A percentile compares a stretch with the other conserved stretches of the same genome.
Evolutionary conservation across 2,888 invertebrate genomes (phyloP).

Genomic region (Tigriopus californicus): DNA sequence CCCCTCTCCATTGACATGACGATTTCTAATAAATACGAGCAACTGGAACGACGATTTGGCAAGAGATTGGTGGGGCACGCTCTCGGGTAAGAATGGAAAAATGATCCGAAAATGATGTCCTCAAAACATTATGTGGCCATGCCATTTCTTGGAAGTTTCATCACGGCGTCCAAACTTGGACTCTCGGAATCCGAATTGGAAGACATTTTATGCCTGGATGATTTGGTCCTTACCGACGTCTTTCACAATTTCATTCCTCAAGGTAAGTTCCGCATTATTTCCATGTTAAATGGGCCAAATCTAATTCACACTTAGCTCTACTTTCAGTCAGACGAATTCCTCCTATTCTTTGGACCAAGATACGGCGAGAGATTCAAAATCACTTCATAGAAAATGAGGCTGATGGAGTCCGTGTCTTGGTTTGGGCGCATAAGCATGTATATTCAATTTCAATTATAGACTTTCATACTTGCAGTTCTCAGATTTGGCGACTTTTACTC

Average conservation of each 20-base stretch:
- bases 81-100: background rate
- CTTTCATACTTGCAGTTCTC: too few relatives aligned
- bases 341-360: conserved; percentile 85
- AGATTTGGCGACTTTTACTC: too few relatives aligned
- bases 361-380: conserved; percentile 84
- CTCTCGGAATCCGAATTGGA: conserved; percentile 88
- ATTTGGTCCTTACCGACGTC: conserved; percentile 85
- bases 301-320: background rate
- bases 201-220: conserved; percentile 72
- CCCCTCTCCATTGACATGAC: conserved; percentile 91
- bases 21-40: conserved; percentile 25
- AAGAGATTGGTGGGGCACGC: background rate
- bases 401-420: conserved; percentile 88
- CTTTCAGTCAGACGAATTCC: conserved; percentile 71
- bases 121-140: background rate
- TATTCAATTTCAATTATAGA: background rate
- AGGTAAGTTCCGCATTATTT: background rate
- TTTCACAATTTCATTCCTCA: conserved; percentile 94
- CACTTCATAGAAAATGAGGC: conserved; percentile 90
- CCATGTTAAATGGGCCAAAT: background rate
- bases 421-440: conserved; percentile 68
- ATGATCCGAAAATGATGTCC: conserved; percentile 30
- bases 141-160: conserved; percentile 40
- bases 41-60: conserved; percentile 38
- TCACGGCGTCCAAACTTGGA: conserved; percentile 73